A percentile compares a stretch with the other conserved stretches of the same genome.
Evolutionary conservation across 2,113 vertebrate genomes (phyloP).

Genomic region (Odobenus rosmarus): DNA sequence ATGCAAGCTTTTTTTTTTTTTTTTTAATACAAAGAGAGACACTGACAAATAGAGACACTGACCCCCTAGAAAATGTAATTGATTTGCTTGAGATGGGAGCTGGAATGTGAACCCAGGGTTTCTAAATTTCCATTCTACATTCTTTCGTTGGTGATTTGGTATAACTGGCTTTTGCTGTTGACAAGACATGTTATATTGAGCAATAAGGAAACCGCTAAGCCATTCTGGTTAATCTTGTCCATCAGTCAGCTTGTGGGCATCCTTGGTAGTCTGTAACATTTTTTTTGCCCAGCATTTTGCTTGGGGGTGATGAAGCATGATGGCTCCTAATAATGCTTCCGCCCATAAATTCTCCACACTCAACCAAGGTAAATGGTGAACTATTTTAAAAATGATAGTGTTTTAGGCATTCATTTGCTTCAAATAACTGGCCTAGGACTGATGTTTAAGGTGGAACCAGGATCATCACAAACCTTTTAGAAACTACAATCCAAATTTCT

Average conservation of each 20-base stretch:
- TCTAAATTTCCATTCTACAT: neutral
- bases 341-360: conserved; percentile 8
- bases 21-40: neutral
- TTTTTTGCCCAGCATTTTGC: neutral
- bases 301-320: conserved; percentile 6
- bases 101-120: neutral
- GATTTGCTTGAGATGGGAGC: neutral
- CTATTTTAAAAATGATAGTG: conserved; percentile 14
- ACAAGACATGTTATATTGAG: neutral
- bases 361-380: conserved; percentile 8
- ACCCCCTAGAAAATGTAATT: neutral
- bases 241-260: neutral
- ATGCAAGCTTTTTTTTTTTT: neutral
- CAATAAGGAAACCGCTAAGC: neutral
- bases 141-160: neutral
- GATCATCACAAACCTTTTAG: neutral
- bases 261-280: neutral
- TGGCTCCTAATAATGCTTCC: neutral
- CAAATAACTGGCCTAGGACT: neutral
- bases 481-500: neutral
- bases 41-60: neutral
- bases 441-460: neutral
- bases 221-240: neutral
- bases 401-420: conserved; percentile 46
- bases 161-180: neutral